Conservation (phyloP, 2,797 vertebrate species). For the Enoplosus armatus region DNA sequence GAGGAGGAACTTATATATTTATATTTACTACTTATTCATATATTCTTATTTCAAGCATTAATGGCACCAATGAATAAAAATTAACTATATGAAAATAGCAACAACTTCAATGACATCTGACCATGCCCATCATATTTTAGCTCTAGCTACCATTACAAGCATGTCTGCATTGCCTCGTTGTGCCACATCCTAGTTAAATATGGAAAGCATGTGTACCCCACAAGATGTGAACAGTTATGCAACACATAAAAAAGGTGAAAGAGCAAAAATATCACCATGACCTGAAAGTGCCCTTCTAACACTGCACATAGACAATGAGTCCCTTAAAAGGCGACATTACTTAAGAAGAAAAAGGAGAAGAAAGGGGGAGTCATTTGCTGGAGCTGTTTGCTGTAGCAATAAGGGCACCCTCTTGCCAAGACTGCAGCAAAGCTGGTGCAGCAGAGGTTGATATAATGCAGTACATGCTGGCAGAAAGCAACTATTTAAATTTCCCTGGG, state of each 20-base stretch:
- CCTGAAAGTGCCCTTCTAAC: constrained; percentile 31
- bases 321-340: constrained; percentile 58
- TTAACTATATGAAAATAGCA: not conserved
- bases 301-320: constrained; percentile 48
- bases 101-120: not conserved
- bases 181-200: constrained; percentile 47
- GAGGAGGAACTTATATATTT: not conserved
- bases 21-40: too few species aligned
- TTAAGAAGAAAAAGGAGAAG: constrained; percentile 5
- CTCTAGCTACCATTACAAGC: not conserved
- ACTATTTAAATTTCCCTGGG: constrained; percentile 53
- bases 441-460: constrained; percentile 48
- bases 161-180: constrained; percentile 28
- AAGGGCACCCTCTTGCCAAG: constrained; percentile 72
- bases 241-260: constrained; percentile 57
- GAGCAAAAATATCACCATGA: constrained; percentile 55
- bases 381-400: constrained; percentile 49
- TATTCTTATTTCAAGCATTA: constrained; percentile 6
- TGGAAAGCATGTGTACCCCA: constrained; percentile 28
- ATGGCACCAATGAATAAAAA: not conserved
- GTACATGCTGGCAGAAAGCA: constrained; percentile 45
- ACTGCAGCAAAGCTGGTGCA: constrained; percentile 76
- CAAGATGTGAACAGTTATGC: constrained; percentile 46
- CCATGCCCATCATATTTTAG: not conserved
- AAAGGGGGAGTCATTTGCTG: constrained; percentile 1